Evolutionary conservation across 2,797 vertebrate species (phyloP).

Genomic region (Oreochromis mossambicus): DNA sequence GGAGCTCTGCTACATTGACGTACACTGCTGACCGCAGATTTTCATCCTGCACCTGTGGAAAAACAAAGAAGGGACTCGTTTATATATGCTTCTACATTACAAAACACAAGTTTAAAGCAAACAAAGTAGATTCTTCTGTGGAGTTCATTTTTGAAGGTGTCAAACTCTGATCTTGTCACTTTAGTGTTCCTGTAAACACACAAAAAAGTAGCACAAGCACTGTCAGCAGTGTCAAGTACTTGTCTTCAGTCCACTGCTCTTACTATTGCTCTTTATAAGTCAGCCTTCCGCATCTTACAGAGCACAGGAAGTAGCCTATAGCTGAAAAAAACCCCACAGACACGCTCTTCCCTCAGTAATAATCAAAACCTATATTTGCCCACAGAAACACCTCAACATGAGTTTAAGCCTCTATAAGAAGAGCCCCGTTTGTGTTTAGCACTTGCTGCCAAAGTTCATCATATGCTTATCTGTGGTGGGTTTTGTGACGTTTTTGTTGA

Average conservation of each 20-base stretch:
- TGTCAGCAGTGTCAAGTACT: background rate
- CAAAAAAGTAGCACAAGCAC: background rate
- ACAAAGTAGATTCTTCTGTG: background rate
- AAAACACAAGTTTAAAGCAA: background rate
- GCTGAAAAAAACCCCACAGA: background rate
- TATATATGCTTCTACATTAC: background rate
- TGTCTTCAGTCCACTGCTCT: background rate
- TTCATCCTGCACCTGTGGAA: conserved; percentile 63
- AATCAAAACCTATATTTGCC: background rate
- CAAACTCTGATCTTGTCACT: background rate
- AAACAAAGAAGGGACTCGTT: background rate
- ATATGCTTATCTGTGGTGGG: background rate
- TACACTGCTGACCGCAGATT: conserved; percentile 73
- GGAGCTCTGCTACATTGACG: conserved; percentile 83
- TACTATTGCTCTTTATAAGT: background rate
- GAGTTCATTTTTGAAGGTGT: background rate
- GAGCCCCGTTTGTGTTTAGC: background rate
- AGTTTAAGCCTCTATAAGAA: background rate
- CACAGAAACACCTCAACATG: background rate
- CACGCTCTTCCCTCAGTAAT: background rate
- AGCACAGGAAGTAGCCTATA: conserved; percentile 51
- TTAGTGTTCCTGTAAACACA: background rate
- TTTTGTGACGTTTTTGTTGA: background rate
- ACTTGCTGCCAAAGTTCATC: background rate
- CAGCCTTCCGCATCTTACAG: conserved; percentile 5